A percentile compares a stretch with the other conserved stretches of the same genome.
Evolutionary conservation across 2,888 invertebrate genomes (phyloP).

Genomic region (Galeruca laticollis): DNA sequence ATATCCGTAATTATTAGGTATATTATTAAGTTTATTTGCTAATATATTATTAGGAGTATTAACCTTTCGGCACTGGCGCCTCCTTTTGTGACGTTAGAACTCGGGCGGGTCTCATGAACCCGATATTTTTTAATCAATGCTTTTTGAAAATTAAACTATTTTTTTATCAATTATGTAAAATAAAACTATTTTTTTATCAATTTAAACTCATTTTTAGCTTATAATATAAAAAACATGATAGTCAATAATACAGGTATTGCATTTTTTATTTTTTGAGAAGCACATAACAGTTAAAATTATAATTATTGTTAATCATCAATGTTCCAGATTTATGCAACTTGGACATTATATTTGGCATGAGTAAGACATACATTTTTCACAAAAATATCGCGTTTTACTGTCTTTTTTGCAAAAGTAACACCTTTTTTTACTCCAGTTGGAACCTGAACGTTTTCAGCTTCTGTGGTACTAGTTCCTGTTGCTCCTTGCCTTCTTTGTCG

Average conservation of each 20-base stretch:
- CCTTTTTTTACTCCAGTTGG: too few relatives aligned
- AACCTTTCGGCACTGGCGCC: too few relatives aligned
- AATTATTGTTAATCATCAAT: neutral
- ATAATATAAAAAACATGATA: neutral
- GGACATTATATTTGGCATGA: constrained; percentile 1
- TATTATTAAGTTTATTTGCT: too few relatives aligned
- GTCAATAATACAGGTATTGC: neutral
- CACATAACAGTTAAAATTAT: too few relatives aligned
- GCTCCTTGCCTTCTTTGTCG: neutral
- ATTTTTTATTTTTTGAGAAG: too few relatives aligned
- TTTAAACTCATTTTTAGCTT: neutral
- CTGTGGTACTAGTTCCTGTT: neutral
- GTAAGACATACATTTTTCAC: neutral
- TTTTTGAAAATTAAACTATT: neutral
- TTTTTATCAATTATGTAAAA: too few relatives aligned
- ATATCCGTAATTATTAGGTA: too few relatives aligned
- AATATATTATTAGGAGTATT: too few relatives aligned
- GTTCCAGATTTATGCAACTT: neutral
- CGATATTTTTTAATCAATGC: neutral
- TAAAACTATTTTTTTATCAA: neutral
- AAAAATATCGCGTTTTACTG: too few relatives aligned
- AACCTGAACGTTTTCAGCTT: too few relatives aligned
- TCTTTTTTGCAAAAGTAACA: too few relatives aligned
- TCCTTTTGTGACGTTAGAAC: too few relatives aligned
- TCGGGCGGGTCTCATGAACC: neutral